phyloP scores from a whole-genome alignment of 1,140 invertebrate species.

The Drosophila parabipectinata region DNA sequence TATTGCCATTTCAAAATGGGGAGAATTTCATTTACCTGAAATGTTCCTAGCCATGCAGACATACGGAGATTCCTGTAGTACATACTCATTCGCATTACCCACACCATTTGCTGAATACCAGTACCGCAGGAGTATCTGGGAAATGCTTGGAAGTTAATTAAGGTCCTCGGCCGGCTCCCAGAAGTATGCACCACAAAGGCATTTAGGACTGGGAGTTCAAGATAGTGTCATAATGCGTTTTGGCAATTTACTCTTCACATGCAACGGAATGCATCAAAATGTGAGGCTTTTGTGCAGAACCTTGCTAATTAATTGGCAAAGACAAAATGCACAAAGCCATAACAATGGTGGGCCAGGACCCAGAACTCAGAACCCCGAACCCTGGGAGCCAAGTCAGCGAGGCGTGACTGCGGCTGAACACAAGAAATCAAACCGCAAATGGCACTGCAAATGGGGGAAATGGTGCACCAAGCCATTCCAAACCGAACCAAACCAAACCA shows the following conservation, averaged over 20 bases:
- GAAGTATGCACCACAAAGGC: constrained; percentile 30
- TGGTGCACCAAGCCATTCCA: constrained; percentile 25
- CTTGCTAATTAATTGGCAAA: constrained; percentile 65
- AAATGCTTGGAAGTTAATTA: constrained; percentile 41
- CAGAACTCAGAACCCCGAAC: no score
- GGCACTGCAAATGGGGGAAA: constrained; percentile 65
- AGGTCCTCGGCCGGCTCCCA: constrained; percentile 15
- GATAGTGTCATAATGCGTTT: constrained; percentile 35
- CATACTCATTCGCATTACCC: constrained; percentile 4
- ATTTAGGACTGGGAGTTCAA: constrained; percentile 1
- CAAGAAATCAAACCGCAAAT: constrained; percentile 73
- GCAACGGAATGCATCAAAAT: not conserved
- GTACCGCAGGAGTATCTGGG: not conserved
- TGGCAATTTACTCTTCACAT: constrained; percentile 20
- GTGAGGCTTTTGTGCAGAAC: not conserved
- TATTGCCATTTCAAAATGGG: constrained; percentile 18
- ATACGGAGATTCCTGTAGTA: constrained; percentile 6
- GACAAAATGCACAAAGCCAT: constrained; percentile 30
- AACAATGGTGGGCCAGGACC: constrained; percentile 18
- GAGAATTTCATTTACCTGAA: constrained; percentile 40
- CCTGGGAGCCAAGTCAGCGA: not conserved
- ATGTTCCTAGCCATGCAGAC: constrained; percentile 11
- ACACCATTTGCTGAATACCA: constrained; percentile 10
- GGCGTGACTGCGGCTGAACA: constrained; percentile 31
- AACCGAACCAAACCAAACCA: not conserved